Conservation (phyloP, 1,140 invertebrate genomes). For the Aphelenchoides besseyi region DNA sequence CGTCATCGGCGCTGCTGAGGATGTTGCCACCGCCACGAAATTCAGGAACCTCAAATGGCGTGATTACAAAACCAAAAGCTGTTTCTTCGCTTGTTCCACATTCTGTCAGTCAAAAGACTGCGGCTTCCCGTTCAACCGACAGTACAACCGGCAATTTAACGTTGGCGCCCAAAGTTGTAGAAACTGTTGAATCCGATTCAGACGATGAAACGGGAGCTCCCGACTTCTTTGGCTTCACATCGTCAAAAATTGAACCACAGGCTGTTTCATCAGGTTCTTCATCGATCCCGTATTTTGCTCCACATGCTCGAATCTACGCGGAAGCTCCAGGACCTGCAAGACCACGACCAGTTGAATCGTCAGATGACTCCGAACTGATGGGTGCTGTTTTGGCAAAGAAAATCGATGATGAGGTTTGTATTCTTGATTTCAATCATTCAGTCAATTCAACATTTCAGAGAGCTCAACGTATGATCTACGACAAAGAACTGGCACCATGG, state of each 20-base stretch:
- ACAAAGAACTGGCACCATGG: constrained; percentile 40
- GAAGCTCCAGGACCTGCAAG: constrained; percentile 5
- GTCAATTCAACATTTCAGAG: constrained; percentile 1
- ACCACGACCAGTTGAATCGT: neutral
- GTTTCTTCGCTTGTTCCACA: neutral
- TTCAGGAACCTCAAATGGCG: neutral
- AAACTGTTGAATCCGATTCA: neutral
- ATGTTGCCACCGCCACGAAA: neutral
- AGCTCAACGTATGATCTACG: constrained; percentile 39
- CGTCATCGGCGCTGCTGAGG: neutral
- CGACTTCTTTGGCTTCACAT: constrained; percentile 20
- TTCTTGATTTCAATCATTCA: neutral
- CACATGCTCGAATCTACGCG: neutral
- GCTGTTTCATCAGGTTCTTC: neutral
- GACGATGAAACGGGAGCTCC: neutral
- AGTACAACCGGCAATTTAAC: neutral
- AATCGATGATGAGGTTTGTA: constrained; percentile 15
- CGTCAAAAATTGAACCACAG: neutral
- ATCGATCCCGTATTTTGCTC: neutral
- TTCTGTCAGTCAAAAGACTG: neutral
- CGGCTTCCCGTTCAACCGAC: neutral
- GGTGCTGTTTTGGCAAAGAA: constrained; percentile 12
- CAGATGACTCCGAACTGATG: neutral
- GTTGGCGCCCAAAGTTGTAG: neutral
- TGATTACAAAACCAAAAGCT: neutral